Percentiles rank a stretch among this genome's conserved stretches.
Evolutionary conservation across 2,888 invertebrate genomes (phyloP).

Genomic region (Macaria liturata): DNA sequence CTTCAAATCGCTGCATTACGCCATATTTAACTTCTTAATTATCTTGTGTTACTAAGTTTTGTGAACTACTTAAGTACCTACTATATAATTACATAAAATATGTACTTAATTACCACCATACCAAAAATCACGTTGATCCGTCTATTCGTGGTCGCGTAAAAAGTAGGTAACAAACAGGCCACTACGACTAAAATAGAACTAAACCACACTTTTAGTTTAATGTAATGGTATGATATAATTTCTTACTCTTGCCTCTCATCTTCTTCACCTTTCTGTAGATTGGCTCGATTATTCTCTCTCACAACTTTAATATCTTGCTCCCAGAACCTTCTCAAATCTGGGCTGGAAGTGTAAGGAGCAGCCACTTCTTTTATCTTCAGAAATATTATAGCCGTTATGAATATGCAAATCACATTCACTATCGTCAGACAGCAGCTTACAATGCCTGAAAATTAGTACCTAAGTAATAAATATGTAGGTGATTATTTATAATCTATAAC

Average conservation of each 20-base stretch:
- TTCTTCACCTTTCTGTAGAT: constrained; percentile 82
- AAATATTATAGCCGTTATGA: constrained; percentile 90
- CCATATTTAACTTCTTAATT: no score
- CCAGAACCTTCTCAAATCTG: constrained; percentile 90
- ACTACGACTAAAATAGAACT: no score
- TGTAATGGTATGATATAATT: constrained; percentile 1
- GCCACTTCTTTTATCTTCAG: constrained; percentile 93
- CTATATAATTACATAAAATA: no score
- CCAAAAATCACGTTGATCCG: no score
- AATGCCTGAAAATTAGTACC: constrained; percentile 71
- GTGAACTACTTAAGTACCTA: no score
- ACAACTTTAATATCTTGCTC: constrained; percentile 90
- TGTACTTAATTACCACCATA: no score
- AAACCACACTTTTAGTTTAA: neutral
- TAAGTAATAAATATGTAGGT: no score
- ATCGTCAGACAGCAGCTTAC: constrained; percentile 91
- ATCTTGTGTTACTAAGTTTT: no score
- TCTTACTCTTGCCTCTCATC: constrained; percentile 73
- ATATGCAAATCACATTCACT: constrained; percentile 92
- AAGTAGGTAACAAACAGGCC: no score
- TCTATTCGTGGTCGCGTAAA: no score
- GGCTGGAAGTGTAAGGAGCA: constrained; percentile 90
- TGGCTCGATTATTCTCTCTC: constrained; percentile 86
- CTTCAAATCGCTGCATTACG: no score
- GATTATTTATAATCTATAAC: no score